Percentiles rank a stretch among this genome's conserved stretches.
Evolutionary conservation across 2,888 invertebrate genomes (phyloP).

Genomic region (Uropetala carovei): DNA sequence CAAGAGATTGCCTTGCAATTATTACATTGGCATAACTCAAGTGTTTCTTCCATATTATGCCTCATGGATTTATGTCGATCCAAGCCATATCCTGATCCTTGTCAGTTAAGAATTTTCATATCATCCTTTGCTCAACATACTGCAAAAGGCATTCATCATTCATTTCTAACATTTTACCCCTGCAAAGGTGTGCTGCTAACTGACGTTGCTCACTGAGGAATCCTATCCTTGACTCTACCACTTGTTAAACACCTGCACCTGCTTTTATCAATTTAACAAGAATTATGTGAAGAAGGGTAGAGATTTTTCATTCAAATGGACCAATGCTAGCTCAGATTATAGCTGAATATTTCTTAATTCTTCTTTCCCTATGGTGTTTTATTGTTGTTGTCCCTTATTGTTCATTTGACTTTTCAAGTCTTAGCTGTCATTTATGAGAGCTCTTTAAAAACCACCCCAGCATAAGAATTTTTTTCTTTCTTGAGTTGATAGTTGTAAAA

Average conservation of each 20-base stretch:
- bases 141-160: background rate
- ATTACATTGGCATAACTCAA: background rate
- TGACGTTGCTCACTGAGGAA: background rate
- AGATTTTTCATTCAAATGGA: background rate
- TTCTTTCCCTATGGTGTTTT: background rate
- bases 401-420: background rate
- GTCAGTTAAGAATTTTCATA: slow-evolving; percentile 7
- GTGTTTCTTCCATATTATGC: background rate
- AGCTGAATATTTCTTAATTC: background rate
- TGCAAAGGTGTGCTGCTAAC: background rate
- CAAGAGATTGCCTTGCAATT: background rate
- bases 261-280: background rate
- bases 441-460: no score
- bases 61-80: slow-evolving; percentile 26
- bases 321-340: background rate
- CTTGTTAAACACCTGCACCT: slow-evolving; percentile 31
- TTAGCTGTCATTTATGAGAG: background rate
- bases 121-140: slow-evolving; percentile 57
- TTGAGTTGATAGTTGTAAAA: no score
- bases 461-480: no score
- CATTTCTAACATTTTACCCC: slow-evolving; percentile 17
- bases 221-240: background rate
- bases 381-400: background rate
- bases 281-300: background rate
- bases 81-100: background rate